These are phyloP conservation scores for Clunio marinus DNA, from an alignment of 2,888 invertebrate genomes.

Conservation along the genomic window DNA sequence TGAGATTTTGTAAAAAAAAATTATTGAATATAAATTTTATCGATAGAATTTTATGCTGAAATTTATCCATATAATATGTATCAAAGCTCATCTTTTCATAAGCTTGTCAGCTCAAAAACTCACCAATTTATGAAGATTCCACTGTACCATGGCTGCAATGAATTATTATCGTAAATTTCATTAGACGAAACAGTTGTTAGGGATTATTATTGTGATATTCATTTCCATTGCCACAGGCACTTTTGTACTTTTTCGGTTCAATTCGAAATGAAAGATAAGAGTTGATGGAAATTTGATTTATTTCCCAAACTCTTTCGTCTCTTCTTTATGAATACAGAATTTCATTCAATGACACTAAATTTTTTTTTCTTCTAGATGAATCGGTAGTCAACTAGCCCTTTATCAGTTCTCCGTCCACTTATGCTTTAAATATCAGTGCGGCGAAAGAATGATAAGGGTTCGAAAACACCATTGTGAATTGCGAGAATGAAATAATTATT, in stretches of 20 bases:
- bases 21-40: too few species aligned
- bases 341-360: background rate
- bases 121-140: background rate
- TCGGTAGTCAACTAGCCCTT: conserved; percentile 60
- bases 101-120: background rate
- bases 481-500: too few species aligned
- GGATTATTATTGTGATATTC: background rate
- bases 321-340: background rate
- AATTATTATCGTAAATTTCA: background rate
- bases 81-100: too few species aligned
- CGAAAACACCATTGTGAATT: conserved; percentile 55
- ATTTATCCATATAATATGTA: too few species aligned
- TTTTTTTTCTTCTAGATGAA: background rate
- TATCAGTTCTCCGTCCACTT: conserved; percentile 99
- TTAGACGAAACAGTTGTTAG: background rate
- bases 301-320: background rate
- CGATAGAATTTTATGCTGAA: too few species aligned
- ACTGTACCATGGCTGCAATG: background rate
- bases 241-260: background rate
- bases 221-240: background rate
- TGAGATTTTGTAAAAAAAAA: too few species aligned
- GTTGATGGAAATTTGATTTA: conserved; percentile 9
- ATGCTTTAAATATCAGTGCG: conserved; percentile 70
- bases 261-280: background rate
- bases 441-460: conserved; percentile 94